Base-by-base conservation (phyloP, 2,888 invertebrate species). In the Drosophila paracracens region DNA sequence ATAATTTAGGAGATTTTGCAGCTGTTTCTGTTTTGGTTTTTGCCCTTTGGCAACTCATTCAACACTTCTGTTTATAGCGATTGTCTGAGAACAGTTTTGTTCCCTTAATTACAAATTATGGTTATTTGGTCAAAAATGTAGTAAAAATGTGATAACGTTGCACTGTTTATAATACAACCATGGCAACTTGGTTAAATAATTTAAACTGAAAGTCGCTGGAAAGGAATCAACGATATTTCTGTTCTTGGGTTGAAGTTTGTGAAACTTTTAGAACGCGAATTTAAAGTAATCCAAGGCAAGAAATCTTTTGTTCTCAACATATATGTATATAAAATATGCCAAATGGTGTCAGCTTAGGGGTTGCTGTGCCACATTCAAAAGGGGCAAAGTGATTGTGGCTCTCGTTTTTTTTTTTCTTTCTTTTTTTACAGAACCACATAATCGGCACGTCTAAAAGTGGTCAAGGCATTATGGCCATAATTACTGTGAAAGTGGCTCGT, bases 401-500 rank as follows among this genome's bases (percentile, higher is more conserved):
- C 27, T 54, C 48, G 35, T 33, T 67, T 62, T 36, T 56, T 62
- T 56, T 48, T 18, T 56, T 31, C 52, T 54, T 46, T 33, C 31
- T 35, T 65, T 63, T 35, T 40, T 27, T 65, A 57, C 43, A 68
- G 48, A 61, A 29, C 13, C 50, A 61, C 35, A 38, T 60, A 72
- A 67, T 64, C 64, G 35, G 58, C 48, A 36, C 21, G 43, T 27
- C 50, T 51, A 16, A 2, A 7, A 29, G 52, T 33, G 51, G 53
- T 10, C 70, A 50, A 58, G 48, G 57, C 46, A 53, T 61, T 54
- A 38, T 62, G 63, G 66, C 52, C 48, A 50, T 66, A 75, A 52
- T 58, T 62, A 36, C 40, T 54, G 63, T 70, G 60, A 68, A 74
- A 74, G 66, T 64, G 58, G 57, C 52, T 50, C 4, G 11, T 46